phyloP scores from a whole-genome alignment of 2,113 vertebrate species.

The Zingel zingel region DNA sequence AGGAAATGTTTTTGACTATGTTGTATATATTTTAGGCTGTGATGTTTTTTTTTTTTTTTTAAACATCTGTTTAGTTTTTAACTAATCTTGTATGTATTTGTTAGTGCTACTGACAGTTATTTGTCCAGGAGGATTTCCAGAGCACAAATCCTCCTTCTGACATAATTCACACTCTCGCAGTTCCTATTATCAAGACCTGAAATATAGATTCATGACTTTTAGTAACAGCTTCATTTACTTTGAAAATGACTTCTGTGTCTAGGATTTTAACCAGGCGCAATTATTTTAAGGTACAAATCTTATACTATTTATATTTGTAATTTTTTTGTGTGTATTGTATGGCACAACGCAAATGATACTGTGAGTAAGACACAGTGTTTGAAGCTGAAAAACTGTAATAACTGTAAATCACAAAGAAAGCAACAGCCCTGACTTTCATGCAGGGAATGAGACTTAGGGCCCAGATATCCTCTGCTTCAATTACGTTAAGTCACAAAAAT shows the following conservation, averaged over 20 bases:
- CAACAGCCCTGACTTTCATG: too few species aligned
- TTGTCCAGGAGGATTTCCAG: too few species aligned
- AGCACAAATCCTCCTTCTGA: constrained; percentile 40
- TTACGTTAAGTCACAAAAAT: too few species aligned
- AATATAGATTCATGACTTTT: neutral
- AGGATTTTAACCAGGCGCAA: neutral
- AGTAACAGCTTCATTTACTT: too few species aligned
- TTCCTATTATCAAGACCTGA: rapidly evolving
- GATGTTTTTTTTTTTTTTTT: too few species aligned
- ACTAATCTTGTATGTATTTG: too few species aligned
- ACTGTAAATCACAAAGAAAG: neutral
- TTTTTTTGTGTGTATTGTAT: neutral
- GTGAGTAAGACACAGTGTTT: neutral
- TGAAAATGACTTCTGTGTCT: neutral
- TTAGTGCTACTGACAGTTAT: too few species aligned
- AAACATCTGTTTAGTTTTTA: too few species aligned
- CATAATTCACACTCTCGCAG: neutral
- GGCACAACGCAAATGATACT: too few species aligned
- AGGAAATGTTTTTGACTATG: too few species aligned
- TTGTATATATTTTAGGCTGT: too few species aligned
- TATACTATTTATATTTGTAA: neutral
- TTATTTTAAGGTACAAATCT: neutral
- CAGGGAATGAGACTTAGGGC: too few species aligned
- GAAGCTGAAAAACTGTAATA: neutral
- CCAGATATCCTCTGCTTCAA: neutral